A percentile compares a stretch with the other conserved stretches of the same genome.
phyloP scores from a whole-genome alignment of 2,113 vertebrate genomes.

The Neoarius graeffei region DNA sequence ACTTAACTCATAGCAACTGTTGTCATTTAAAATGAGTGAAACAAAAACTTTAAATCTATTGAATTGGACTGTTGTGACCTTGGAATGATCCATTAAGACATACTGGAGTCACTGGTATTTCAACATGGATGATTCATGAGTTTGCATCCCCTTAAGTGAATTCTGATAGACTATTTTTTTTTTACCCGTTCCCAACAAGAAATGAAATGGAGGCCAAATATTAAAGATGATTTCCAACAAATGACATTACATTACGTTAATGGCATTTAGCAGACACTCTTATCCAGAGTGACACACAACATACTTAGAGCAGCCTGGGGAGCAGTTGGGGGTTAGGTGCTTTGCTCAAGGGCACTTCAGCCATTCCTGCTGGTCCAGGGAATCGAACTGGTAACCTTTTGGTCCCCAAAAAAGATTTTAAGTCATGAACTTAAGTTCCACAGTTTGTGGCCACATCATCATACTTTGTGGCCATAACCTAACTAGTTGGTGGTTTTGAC shows the following conservation, averaged over 20 bases:
- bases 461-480: not conserved
- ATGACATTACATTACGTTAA: too few relatives aligned
- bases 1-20: not conserved
- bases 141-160: not conserved
- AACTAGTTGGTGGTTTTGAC: not conserved
- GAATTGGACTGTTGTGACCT: not conserved
- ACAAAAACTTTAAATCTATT: not conserved
- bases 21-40: not conserved
- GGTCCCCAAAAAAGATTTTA: not conserved
- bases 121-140: not conserved
- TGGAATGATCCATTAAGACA: not conserved
- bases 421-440: not conserved
- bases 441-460: not conserved
- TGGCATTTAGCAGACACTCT: too few relatives aligned
- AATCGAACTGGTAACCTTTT: too few relatives aligned
- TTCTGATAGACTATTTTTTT: not conserved
- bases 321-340: too few relatives aligned
- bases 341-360: too few relatives aligned
- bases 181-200: not conserved
- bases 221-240: not conserved
- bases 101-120: not conserved
- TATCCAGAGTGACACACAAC: too few relatives aligned
- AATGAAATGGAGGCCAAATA: not conserved
- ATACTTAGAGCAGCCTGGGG: too few relatives aligned
- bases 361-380: too few relatives aligned